Conservation (phyloP, 1,140 invertebrate species). For the Hormaphis cornu region DNA sequence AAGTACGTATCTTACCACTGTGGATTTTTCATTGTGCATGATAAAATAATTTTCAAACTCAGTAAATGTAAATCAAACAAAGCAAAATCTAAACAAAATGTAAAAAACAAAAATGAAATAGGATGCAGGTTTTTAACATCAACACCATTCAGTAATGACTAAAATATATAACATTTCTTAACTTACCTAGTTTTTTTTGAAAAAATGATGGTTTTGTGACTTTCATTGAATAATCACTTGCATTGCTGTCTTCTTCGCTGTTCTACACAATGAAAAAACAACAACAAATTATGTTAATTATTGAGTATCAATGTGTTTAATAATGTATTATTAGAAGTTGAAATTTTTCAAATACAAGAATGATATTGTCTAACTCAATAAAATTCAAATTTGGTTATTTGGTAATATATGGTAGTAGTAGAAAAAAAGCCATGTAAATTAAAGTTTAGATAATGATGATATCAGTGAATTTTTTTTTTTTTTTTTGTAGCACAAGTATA, state of each 20-base stretch:
- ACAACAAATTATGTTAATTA: conserved; percentile 31
- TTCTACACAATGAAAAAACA: conserved; percentile 44
- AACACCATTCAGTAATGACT: not conserved
- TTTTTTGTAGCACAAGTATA: no score
- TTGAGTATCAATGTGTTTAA: no score
- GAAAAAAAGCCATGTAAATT: no score
- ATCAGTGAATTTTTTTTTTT: no score
- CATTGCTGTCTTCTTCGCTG: conserved; percentile 44
- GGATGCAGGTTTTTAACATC: not conserved
- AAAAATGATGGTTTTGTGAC: conserved; percentile 43
- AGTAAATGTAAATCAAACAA: conserved; percentile 37
- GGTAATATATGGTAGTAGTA: no score
- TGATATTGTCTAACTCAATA: no score
- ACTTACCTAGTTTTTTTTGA: conserved; percentile 46
- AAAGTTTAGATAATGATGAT: no score
- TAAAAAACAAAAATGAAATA: conserved; percentile 33
- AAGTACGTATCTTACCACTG: conserved; percentile 48
- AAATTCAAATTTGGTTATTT: no score
- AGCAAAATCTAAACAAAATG: conserved; percentile 32
- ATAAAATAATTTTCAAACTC: conserved; percentile 33
- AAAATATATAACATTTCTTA: not conserved
- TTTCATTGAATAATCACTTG: conserved; percentile 41
- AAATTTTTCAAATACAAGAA: no score
- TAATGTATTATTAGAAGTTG: no score
- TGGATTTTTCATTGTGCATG: conserved; percentile 47